Evolutionary conservation across 2,888 invertebrate species (phyloP).

Genomic region (Busseola fusca): DNA sequence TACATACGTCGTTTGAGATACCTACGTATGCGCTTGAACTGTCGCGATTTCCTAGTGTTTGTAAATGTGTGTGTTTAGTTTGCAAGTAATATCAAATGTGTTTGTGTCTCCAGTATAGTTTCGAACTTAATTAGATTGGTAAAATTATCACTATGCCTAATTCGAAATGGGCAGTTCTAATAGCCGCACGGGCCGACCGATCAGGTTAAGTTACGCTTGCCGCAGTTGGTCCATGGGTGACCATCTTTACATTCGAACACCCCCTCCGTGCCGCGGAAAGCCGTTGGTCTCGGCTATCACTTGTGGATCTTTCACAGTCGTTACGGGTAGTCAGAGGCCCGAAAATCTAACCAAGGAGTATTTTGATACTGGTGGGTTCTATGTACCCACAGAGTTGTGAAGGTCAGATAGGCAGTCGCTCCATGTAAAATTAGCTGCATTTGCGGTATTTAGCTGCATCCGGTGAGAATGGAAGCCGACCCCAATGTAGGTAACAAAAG

Average conservation of each 20-base stretch:
- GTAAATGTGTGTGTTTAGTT: conserved; percentile 10
- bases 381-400: not conserved
- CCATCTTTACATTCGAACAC: not conserved
- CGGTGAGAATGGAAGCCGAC: not conserved
- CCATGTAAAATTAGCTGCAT: not conserved
- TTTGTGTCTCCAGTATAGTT: conserved; percentile 7
- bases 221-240: not conserved
- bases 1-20: conserved; percentile 20
- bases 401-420: not conserved
- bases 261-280: too few species aligned
- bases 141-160: not conserved
- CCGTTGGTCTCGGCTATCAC: too few species aligned
- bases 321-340: too few species aligned
- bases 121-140: not conserved
- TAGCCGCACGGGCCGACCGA: not conserved
- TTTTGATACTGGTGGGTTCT: too few species aligned
- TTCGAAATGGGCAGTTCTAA: not conserved
- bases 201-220: not conserved
- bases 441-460: not conserved
- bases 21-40: conserved; percentile 3
- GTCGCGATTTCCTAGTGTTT: conserved; percentile 23
- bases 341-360: not conserved
- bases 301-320: too few species aligned
- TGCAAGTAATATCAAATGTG: conserved; percentile 7
- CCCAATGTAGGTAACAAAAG: not conserved